These are phyloP conservation scores for Lampris incognitus DNA, from an alignment of 2,113 vertebrate genomes.

Conservation along the genomic window DNA sequence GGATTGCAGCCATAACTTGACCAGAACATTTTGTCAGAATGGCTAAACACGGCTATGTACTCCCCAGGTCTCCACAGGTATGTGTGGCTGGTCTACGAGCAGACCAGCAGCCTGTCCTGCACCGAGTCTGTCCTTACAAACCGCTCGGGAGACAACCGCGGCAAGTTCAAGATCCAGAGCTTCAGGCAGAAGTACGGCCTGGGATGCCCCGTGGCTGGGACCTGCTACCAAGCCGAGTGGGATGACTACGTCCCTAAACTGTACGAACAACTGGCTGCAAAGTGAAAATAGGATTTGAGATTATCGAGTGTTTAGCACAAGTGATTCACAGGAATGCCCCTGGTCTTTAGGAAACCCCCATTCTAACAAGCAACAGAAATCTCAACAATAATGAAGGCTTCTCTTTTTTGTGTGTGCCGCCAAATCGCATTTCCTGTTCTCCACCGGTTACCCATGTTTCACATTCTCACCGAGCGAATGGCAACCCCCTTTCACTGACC, in stretches of 20 bases:
- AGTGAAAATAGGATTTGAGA: slow-evolving; percentile 70
- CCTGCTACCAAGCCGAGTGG: slow-evolving; percentile 96
- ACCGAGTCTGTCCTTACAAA: slow-evolving; percentile 87
- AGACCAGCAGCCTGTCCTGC: slow-evolving; percentile 84
- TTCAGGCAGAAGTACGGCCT: slow-evolving; percentile 93
- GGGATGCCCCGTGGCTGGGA: slow-evolving; percentile 86
- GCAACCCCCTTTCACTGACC: not conserved
- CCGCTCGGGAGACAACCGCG: slow-evolving; percentile 88
- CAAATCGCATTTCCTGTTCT: not conserved
- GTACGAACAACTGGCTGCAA: slow-evolving; percentile 91
- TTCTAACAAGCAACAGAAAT: not conserved
- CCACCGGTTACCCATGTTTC: slow-evolving; percentile 1
- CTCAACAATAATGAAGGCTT: not conserved
- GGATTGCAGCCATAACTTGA: too few species aligned
- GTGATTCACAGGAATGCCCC: not conserved
- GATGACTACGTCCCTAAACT: slow-evolving; percentile 95
- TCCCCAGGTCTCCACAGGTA: slow-evolving; percentile 92
- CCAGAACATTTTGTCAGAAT: too few species aligned
- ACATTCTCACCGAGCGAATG: not conserved
- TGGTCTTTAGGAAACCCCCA: not conserved
- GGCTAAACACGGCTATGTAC: too few species aligned
- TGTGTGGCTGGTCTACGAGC: slow-evolving; percentile 95
- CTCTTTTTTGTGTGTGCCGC: slow-evolving; percentile 2
- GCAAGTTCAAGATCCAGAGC: slow-evolving; percentile 87
- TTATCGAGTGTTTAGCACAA: rapidly evolving